Evolutionary conservation across 1,140 invertebrate species (phyloP), one percentile per base, ranked within the genome.

Genomic region (Drosophila bifasciata): DNA sequence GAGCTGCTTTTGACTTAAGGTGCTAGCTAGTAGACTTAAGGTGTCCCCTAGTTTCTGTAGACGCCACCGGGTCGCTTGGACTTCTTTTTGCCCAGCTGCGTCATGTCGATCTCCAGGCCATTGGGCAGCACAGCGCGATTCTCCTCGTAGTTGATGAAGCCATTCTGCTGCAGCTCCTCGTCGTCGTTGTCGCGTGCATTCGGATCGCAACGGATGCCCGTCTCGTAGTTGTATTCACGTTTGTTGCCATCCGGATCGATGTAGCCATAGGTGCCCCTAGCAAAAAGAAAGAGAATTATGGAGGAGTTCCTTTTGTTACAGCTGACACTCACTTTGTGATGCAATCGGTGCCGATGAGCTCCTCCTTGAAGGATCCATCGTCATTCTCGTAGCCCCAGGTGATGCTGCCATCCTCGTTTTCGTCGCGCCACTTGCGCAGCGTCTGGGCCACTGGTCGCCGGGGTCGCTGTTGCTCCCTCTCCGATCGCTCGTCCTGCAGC

Each of bases 351-450:
- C 96, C 96, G 74, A 96, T 96, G 5, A 94, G 94, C 91, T 97
- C 96, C 86, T 97, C 96, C 84, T 97, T 97, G 89, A 95, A 96
- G 2, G 93, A 93, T 6, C 91, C 91, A 60, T 91, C 91, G 60
- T 96, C 96, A 84, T 96, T 97, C 92, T 96, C 96, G 83, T 95
- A 97, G 49, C 96, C 96, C 96, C 96, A 97, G 0, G 95, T 96
- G 58, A 97, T 97, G 67, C 95, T 96, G 5, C 96, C 96, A 73
- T 97, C 96, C 40, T 94, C 92, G 77, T 96, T 96, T 79, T 96
- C 96, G 52, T 96, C 95, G 45, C 95, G 94, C 92, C 95, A 97
- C 92, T 95, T 95, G 39, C 94, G 92, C 49, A 95, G 92, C 70
- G 95, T 95, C 92, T 96, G 95, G 13, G 94, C 94, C 1, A 95